phyloP scores from a whole-genome alignment of 2,113 vertebrate genomes.

The Odontesthes bonariensis region DNA sequence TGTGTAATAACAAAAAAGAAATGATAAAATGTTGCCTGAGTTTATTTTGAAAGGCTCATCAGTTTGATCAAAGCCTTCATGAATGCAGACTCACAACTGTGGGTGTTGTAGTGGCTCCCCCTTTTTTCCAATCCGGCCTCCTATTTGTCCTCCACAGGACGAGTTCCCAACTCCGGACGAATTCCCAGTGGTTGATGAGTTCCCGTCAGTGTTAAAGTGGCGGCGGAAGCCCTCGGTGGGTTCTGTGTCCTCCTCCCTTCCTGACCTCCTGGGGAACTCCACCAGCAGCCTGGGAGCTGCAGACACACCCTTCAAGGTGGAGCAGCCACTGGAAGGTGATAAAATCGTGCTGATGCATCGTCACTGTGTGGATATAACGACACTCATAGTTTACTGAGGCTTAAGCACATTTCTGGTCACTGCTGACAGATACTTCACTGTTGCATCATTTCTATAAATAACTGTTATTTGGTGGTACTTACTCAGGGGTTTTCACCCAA shows the following conservation, averaged over 20 bases:
- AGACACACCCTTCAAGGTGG: slow-evolving; percentile 84
- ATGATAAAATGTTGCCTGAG: too few species aligned
- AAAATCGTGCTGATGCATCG: not conserved
- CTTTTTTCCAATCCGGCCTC: not conserved
- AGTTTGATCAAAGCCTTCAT: too few species aligned
- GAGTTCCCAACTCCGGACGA: slow-evolving; percentile 83
- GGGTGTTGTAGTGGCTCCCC: not conserved
- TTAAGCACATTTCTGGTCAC: too few species aligned
- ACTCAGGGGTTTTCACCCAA: not conserved
- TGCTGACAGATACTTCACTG: too few species aligned
- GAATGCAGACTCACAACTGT: too few species aligned
- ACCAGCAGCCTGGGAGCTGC: slow-evolving; percentile 83
- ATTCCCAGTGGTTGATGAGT: slow-evolving; percentile 85
- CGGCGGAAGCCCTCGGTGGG: slow-evolving; percentile 87
- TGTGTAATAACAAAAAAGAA: too few species aligned
- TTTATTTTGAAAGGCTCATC: too few species aligned
- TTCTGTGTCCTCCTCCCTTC: slow-evolving; percentile 87
- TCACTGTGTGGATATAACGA: slow-evolving; percentile 6
- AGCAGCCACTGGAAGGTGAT: slow-evolving; percentile 85
- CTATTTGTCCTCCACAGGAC: slow-evolving; percentile 62
- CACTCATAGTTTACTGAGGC: not conserved
- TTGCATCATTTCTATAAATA: too few species aligned
- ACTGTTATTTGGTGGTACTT: too few species aligned
- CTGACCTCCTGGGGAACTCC: slow-evolving; percentile 86
- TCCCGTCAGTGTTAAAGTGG: slow-evolving; percentile 89